These are phyloP conservation scores for Ornithoptera priamus DNA, from an alignment of 2,888 invertebrate species.

Conservation along the genomic window DNA sequence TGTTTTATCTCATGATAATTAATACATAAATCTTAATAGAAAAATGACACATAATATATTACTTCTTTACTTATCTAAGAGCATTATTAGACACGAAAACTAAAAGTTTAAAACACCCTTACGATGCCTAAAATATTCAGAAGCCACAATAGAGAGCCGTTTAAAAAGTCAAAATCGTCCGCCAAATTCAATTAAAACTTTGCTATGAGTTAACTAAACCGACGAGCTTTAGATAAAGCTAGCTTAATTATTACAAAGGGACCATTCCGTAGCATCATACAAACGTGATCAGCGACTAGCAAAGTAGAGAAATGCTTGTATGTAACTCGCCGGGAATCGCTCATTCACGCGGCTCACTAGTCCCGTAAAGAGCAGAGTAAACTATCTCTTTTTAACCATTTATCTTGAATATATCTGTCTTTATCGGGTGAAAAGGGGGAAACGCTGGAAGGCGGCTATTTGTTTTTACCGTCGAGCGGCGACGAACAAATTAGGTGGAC, in stretches of 20 bases:
- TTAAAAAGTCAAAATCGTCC: constrained; percentile 68
- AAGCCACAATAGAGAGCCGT: constrained; percentile 55
- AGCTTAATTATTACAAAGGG: constrained; percentile 76
- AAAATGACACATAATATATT: too few relatives aligned
- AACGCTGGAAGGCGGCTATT: constrained; percentile 70
- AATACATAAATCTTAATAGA: too few relatives aligned
- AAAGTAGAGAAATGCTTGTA: constrained; percentile 68
- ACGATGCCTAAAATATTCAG: constrained; percentile 47
- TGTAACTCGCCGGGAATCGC: constrained; percentile 64
- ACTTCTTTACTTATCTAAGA: too few relatives aligned
- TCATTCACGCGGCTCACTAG: constrained; percentile 61
- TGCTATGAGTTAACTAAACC: constrained; percentile 62
- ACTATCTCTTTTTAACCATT: constrained; percentile 60
- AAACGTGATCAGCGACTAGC: constrained; percentile 61
- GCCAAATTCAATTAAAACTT: constrained; percentile 77
- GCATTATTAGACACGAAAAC: neutral
- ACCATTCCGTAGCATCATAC: constrained; percentile 62
- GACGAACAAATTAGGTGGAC: constrained; percentile 80
- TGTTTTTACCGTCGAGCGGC: constrained; percentile 77
- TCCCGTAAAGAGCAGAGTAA: constrained; percentile 49
- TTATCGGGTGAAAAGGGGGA: constrained; percentile 61
- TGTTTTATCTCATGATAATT: too few relatives aligned
- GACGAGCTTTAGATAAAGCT: constrained; percentile 66
- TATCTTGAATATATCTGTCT: constrained; percentile 61
- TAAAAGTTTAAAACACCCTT: constrained; percentile 41